Percentiles rank a stretch among this genome's conserved stretches.
Conservation (phyloP, 2,113 vertebrate species). For the Forbesichthys papilliferus region DNA sequence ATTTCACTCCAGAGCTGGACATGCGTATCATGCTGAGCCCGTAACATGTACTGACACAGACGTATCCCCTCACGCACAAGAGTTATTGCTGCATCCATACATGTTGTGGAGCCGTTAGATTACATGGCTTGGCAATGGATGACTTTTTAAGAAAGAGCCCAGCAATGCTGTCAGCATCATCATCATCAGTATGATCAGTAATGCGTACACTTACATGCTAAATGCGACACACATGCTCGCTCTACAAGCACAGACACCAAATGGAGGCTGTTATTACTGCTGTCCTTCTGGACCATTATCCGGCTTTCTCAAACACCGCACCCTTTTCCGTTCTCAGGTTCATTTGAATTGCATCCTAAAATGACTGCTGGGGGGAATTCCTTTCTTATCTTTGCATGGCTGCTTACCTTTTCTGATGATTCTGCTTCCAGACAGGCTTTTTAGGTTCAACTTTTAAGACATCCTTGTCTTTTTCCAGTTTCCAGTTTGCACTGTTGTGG, state of each 20-base stretch:
- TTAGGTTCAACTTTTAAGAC: conserved; percentile 4
- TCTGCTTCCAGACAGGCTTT: conserved; percentile 68
- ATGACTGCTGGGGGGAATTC: conserved; percentile 25
- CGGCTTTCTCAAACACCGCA: conserved; percentile 33
- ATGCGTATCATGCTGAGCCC: conserved; percentile 1
- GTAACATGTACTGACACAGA: not conserved
- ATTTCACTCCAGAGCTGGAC: not conserved
- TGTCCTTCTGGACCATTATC: not conserved
- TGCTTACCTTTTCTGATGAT: conserved; percentile 83
- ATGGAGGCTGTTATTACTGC: not conserved
- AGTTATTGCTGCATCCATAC: conserved; percentile 33
- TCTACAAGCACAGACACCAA: conserved; percentile 27
- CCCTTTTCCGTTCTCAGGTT: conserved; percentile 59
- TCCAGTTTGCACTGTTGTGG: conserved; percentile 27
- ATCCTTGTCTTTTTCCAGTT: conserved; percentile 1
- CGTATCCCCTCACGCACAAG: not conserved
- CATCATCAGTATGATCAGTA: conserved; percentile 22
- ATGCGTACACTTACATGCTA: conserved; percentile 14
- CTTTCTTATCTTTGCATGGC: conserved; percentile 79
- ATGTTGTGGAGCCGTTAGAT: conserved; percentile 29
- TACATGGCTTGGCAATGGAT: conserved; percentile 4
- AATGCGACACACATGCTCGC: conserved; percentile 5
- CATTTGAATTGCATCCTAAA: conserved; percentile 36
- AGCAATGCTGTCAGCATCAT: conserved; percentile 24
- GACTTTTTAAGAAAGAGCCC: conserved; percentile 13